A percentile compares a stretch with the other conserved stretches of the same genome.
Evolutionary conservation across 2,113 vertebrate species (phyloP).

Genomic region (Silurus glanis): DNA sequence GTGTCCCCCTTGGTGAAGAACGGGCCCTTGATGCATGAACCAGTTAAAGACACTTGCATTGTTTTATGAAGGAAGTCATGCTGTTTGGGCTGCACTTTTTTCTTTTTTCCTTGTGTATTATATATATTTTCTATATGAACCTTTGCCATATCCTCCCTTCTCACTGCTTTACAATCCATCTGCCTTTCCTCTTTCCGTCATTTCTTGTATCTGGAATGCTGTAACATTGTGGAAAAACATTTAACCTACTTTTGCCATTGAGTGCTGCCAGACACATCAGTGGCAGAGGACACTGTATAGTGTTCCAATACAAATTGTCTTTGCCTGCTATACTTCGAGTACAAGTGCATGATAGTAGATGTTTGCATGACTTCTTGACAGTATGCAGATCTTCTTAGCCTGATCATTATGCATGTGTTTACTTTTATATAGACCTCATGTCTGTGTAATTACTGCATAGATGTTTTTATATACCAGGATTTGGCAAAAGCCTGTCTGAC

Average conservation of each 20-base stretch:
- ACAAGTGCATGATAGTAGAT: background rate
- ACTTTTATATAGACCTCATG: background rate
- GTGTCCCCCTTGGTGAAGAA: slow-evolving; percentile 49
- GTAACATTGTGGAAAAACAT: slow-evolving; percentile 22
- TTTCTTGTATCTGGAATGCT: slow-evolving; percentile 32
- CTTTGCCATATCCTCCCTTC: slow-evolving; percentile 32
- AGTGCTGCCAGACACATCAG: slow-evolving; percentile 14
- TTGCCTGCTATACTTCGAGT: background rate
- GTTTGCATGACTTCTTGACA: background rate
- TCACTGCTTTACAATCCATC: slow-evolving; percentile 21
- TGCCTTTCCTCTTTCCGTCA: slow-evolving; percentile 55
- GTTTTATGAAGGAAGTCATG: slow-evolving; percentile 61
- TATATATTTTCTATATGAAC: slow-evolving; percentile 58
- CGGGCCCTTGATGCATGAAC: slow-evolving; percentile 45
- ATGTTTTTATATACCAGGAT: background rate
- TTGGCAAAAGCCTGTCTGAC: background rate
- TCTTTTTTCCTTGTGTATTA: slow-evolving; percentile 52
- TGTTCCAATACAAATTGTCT: background rate
- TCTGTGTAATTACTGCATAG: too few relatives aligned
- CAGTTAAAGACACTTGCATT: slow-evolving; percentile 53
- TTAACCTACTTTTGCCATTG: slow-evolving; percentile 38
- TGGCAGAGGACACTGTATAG: background rate
- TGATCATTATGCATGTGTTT: background rate
- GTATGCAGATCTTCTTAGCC: background rate
- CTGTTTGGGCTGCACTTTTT: slow-evolving; percentile 63